Evolutionary conservation across 2,888 invertebrate genomes (phyloP), one percentile per base, ranked within the genome.

Genomic region (Brachyopa scutellaris): DNA sequence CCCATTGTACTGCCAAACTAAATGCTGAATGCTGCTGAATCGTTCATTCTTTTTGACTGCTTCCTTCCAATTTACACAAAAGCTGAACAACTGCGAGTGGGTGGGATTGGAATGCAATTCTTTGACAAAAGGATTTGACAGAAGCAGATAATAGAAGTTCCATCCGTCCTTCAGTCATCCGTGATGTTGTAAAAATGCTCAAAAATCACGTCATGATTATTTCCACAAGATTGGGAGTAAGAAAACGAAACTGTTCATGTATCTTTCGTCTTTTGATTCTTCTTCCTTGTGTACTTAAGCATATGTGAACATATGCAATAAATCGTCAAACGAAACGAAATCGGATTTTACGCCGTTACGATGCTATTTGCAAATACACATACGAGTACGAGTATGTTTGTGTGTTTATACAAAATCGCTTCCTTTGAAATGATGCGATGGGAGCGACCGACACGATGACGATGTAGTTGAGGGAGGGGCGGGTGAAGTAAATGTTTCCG

Each of bases 251-350:
- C 17, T 40, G n/a, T 40, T 26, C 2, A n/a, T 4, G 1, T 21
- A 13, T n/a, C n/a, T 17, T 36, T 36, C 9, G n/a, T 45, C 2
- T 13, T 36, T 21, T 19, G 47, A 42, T 5, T 31, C 36, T 36
- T 45, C 15, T 55, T 62, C 21, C 42, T 17, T 69, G 36, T 59
- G 55, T 42, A 55, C 62, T 57, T 74, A 59, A 59, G 80, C 76
- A 61, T 42, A 77, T 64, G 69, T 70, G 80, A 76, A 76, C 80
- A 80, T 80, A 69, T 80, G 80, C 80, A 80, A 80, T 80, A 80
- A 80, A 80, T 80, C 80, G 80, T 80, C 80, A 80, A 80, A 80
- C 76, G 80, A 80, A 80, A 80, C 62, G 69, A 80, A 80, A 80
- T 80, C 80, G 69, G 80, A 80, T 80, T 80, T 80, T 51, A 76